Conservation (phyloP, 2,797 vertebrate genomes). For the Valencia hispanica region DNA sequence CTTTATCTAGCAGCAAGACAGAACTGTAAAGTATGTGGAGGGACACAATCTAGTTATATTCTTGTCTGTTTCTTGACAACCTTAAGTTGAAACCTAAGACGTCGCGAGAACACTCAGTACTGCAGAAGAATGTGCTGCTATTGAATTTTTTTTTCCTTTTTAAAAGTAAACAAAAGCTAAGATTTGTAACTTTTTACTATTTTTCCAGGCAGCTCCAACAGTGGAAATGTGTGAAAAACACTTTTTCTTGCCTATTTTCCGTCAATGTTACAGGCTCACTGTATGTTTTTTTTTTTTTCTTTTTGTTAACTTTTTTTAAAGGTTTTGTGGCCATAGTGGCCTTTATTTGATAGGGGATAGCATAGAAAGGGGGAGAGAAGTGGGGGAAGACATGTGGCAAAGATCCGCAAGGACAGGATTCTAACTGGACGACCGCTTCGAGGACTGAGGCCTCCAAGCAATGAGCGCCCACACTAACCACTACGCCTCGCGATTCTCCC, state of each 20-base stretch:
- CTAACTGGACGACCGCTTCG: too few relatives aligned
- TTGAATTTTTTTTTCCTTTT: background rate
- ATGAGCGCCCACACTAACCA: too few relatives aligned
- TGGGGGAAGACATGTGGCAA: too few relatives aligned
- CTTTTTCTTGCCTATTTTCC: background rate
- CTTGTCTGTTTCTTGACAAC: conserved; percentile 29
- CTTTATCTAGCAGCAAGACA: conserved; percentile 60
- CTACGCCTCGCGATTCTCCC: too few relatives aligned
- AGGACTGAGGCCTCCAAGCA: too few relatives aligned
- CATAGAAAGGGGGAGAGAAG: too few relatives aligned
- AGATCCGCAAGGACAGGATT: too few relatives aligned
- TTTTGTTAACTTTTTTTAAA: too few relatives aligned
- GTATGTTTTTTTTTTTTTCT: background rate
- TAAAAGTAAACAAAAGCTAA: background rate
- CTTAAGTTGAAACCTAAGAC: conserved; percentile 25
- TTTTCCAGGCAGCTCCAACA: background rate
- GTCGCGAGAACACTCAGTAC: background rate
- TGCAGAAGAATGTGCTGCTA: background rate
- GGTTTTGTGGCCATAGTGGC: too few relatives aligned
- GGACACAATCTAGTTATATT: conserved; percentile 34
- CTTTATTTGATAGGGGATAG: too few relatives aligned
- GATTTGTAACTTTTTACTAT: background rate
- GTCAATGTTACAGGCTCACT: background rate
- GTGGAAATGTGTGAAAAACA: background rate
- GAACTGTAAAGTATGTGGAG: conserved; percentile 27